phyloP scores from a whole-genome alignment of 1,140 invertebrate genomes.

The Coenobita brevimanus region DNA sequence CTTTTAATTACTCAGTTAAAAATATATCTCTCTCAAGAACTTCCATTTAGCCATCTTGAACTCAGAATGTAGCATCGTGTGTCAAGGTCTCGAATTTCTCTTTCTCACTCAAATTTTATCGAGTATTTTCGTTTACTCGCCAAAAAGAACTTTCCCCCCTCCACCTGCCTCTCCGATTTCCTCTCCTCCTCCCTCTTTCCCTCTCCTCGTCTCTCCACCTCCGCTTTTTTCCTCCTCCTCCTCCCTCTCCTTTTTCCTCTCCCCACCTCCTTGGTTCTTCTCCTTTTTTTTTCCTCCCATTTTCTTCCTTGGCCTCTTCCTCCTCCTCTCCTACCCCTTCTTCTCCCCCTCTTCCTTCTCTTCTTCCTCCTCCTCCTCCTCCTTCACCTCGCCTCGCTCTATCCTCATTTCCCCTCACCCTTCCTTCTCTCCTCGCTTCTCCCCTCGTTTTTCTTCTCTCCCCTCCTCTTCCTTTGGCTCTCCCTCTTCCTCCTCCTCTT shows the following conservation, averaged over 20 bases:
- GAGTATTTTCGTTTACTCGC: not conserved
- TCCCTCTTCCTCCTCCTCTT: not conserved
- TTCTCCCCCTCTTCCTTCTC: not conserved
- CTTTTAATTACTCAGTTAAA: not conserved
- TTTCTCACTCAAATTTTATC: not conserved
- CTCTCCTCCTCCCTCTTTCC: not conserved
- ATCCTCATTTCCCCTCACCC: no score
- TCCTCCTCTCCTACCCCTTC: not conserved
- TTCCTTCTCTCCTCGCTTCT: no score
- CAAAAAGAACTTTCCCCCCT: not conserved
- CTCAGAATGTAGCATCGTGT: no score
- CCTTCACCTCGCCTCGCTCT: not conserved
- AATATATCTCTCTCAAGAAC: not conserved
- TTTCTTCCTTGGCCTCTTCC: no score
- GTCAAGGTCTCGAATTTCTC: no score
- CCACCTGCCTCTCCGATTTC: not conserved
- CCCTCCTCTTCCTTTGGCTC: not conserved
- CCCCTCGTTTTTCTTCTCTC: not conserved
- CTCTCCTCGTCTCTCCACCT: slow-evolving; percentile 5
- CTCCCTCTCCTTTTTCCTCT: not conserved
- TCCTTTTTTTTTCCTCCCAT: no score
- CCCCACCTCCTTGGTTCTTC: not conserved
- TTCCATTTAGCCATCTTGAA: no score
- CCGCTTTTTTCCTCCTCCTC: not conserved
- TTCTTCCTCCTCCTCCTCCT: not conserved